These are phyloP conservation scores for Troilus luridus DNA, from an alignment of 2,888 invertebrate species.

Conservation along the genomic window DNA sequence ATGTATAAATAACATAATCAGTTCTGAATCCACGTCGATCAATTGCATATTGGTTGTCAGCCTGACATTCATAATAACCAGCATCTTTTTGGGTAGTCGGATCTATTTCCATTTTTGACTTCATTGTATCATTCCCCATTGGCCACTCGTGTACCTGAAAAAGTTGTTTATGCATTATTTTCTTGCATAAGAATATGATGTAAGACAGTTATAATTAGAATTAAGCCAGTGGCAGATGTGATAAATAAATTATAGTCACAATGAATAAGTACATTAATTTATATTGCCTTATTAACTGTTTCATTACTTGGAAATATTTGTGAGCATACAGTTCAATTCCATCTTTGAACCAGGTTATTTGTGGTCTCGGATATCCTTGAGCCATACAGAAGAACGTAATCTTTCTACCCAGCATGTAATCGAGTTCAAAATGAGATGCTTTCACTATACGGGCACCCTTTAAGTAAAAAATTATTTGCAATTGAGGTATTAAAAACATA, in stretches of 20 bases:
- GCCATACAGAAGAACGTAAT: conserved; percentile 84
- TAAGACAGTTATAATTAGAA: not conserved
- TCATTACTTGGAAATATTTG: conserved; percentile 76
- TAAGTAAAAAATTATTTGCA: conserved; percentile 64
- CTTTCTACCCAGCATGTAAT: conserved; percentile 82
- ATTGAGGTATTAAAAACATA: not conserved
- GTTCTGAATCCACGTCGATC: conserved; percentile 79
- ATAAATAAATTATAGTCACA: not conserved
- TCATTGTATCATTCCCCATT: conserved; percentile 76
- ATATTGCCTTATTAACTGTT: not conserved
- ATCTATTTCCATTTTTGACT: conserved; percentile 82
- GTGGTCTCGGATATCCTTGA: conserved; percentile 78
- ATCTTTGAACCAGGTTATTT: conserved; percentile 85
- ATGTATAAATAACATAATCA: conserved; percentile 69
- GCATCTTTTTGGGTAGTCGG: conserved; percentile 81
- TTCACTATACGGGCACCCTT: conserved; percentile 81
- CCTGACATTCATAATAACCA: conserved; percentile 81
- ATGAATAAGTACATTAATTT: not conserved
- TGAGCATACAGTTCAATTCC: conserved; percentile 82
- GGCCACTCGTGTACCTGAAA: conserved; percentile 78
- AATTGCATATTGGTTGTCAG: conserved; percentile 80
- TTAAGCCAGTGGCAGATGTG: no score
- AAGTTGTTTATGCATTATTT: not conserved
- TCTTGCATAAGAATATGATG: not conserved
- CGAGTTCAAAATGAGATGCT: conserved; percentile 80